A percentile compares a stretch with the other conserved stretches of the same genome.
Conservation (phyloP, 2,797 vertebrate species). For the Gymnoscopelus braueri region DNA sequence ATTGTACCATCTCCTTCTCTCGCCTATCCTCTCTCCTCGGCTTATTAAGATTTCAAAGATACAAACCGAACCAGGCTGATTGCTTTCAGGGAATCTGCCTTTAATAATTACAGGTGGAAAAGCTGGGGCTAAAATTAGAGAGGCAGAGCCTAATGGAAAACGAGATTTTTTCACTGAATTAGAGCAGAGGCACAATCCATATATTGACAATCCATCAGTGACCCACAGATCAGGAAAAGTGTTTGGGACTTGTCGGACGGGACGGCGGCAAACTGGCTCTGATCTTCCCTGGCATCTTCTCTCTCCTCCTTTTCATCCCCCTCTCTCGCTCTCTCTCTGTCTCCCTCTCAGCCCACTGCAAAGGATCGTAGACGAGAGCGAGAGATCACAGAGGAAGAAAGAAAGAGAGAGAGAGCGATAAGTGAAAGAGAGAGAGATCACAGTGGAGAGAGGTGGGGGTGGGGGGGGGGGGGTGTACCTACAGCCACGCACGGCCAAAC, state of each 20-base stretch:
- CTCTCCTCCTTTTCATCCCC: slow-evolving; percentile 15
- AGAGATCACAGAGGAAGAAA: slow-evolving; percentile 12
- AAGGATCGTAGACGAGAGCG: slow-evolving; percentile 9
- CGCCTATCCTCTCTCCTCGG: slow-evolving; percentile 64
- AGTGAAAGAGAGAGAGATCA: slow-evolving; percentile 1
- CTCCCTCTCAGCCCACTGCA: slow-evolving; percentile 4
- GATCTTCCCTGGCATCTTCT: slow-evolving; percentile 83
- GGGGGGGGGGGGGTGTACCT: neutral
- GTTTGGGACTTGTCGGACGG: slow-evolving; percentile 91
- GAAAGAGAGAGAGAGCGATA: neutral
- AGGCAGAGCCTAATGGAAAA: slow-evolving; percentile 99
- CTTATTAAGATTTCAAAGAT: slow-evolving; percentile 98
- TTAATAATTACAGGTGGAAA: slow-evolving; percentile 98
- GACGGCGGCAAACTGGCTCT: slow-evolving; percentile 85
- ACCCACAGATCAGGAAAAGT: slow-evolving; percentile 96
- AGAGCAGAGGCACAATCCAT: slow-evolving; percentile 88
- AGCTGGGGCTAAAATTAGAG: slow-evolving; percentile 87
- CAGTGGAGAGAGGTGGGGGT: neutral
- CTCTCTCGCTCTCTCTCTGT: slow-evolving; percentile 11
- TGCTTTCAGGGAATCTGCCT: slow-evolving; percentile 99
- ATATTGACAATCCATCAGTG: slow-evolving; percentile 99
- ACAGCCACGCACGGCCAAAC: slow-evolving; percentile 3
- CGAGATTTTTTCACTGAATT: slow-evolving; percentile 99
- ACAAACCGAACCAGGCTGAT: slow-evolving; percentile 93
- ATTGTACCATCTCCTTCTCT: neutral